Evolutionary conservation across 2,113 vertebrate species (phyloP).

Genomic region (Bubalus kerabau): DNA sequence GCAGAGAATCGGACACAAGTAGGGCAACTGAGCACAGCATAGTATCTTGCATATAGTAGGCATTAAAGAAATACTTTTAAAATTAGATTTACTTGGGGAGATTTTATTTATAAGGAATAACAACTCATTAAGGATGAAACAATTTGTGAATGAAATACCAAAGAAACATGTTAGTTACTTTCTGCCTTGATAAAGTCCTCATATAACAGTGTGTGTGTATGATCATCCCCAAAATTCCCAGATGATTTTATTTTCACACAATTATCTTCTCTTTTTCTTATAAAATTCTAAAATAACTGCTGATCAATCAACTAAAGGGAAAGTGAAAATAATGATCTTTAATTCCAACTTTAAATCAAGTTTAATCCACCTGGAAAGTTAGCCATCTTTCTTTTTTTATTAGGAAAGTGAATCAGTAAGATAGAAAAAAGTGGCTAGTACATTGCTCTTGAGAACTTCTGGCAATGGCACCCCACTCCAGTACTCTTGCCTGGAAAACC

Average conservation of each 20-base stretch:
- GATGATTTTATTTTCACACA: not conserved
- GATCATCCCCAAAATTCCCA: not conserved
- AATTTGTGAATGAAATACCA: not conserved
- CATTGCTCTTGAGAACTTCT: not conserved
- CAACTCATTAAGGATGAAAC: not conserved
- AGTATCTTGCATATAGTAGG: not conserved
- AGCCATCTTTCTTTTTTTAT: not conserved
- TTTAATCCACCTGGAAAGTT: not conserved
- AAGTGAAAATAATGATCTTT: conserved; percentile 8
- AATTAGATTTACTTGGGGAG: not conserved
- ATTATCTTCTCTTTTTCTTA: not conserved
- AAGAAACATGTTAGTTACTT: not conserved
- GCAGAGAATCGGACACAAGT: not conserved
- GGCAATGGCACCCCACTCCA: too few relatives aligned
- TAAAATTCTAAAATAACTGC: not conserved
- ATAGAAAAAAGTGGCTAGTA: not conserved
- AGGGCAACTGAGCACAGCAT: not conserved
- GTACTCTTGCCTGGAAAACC: too few relatives aligned
- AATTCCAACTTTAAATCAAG: not conserved
- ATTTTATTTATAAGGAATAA: not conserved
- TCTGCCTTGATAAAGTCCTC: not conserved
- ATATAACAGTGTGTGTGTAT: not conserved
- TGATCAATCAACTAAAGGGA: not conserved
- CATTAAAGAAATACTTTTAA: not conserved
- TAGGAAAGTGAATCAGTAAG: not conserved